These are phyloP conservation scores for Pseudochirops corinnae DNA, from an alignment of 2,797 vertebrate genomes.

Conservation along the genomic window DNA sequence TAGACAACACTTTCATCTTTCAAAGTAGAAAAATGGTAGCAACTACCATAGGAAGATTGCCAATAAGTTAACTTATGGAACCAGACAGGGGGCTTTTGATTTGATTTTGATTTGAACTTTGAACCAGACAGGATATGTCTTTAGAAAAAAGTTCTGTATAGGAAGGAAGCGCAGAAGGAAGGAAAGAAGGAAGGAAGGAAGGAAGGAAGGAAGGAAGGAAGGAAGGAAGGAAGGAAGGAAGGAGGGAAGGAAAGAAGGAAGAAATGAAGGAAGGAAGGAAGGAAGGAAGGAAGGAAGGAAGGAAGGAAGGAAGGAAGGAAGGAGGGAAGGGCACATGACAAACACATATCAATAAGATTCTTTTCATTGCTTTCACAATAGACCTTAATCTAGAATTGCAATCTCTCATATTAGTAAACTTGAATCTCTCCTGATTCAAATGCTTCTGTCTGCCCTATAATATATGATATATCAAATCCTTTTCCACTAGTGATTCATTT, in stretches of 20 bases:
- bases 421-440: neutral
- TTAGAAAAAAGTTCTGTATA: neutral
- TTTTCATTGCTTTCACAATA: neutral
- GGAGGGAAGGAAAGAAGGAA: too few species aligned
- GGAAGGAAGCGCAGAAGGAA: too few species aligned
- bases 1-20: neutral
- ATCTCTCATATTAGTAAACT: constrained; percentile 7
- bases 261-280: too few species aligned
- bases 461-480: constrained; percentile 8
- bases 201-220: too few species aligned
- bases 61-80: neutral
- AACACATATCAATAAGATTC: neutral
- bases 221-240: too few species aligned
- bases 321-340: neutral
- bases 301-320: too few species aligned
- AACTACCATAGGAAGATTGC: neutral
- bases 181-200: too few species aligned
- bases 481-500: constrained; percentile 18
- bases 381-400: constrained; percentile 28
- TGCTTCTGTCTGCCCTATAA: constrained; percentile 34
- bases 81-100: neutral
- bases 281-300: too few species aligned
- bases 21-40: neutral
- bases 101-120: too few species aligned
- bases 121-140: too few species aligned